A percentile compares a stretch with the other conserved stretches of the same genome.
Evolutionary conservation across 92 coral and sea anemone species (phyloP).

Genomic region (Epizoanthus fatuus): DNA sequence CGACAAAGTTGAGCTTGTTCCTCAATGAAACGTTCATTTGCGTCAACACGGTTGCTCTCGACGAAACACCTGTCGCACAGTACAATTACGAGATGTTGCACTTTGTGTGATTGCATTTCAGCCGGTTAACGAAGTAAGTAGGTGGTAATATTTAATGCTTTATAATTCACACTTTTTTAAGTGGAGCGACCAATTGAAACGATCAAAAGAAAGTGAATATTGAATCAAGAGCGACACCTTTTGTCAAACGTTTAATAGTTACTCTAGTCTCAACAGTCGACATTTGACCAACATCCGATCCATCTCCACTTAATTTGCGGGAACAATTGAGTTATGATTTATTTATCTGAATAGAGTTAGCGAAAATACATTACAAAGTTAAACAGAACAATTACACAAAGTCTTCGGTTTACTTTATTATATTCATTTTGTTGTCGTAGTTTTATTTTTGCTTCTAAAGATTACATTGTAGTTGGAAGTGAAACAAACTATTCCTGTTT

Average conservation of each 20-base stretch:
- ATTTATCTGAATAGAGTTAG: not conserved
- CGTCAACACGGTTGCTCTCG: not conserved
- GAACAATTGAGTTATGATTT: not conserved
- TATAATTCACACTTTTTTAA: not conserved
- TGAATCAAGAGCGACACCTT: not conserved
- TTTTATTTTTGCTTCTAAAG: too few species aligned
- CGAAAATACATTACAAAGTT: slow-evolving; percentile 16
- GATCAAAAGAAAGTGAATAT: not conserved
- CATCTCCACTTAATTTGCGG: slow-evolving; percentile 18
- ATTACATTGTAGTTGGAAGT: too few species aligned
- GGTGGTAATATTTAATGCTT: not conserved
- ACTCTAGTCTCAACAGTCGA: not conserved
- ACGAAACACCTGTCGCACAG: slow-evolving; percentile 10
- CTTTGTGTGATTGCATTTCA: not conserved
- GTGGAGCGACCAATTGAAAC: not conserved
- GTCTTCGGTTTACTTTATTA: not conserved
- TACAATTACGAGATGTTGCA: not conserved
- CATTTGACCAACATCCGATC: not conserved
- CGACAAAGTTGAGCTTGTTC: not conserved
- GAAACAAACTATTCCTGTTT: too few species aligned
- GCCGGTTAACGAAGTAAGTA: not conserved
- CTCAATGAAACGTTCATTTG: not conserved
- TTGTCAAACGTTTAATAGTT: not conserved
- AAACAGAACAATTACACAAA: slow-evolving; percentile 8
- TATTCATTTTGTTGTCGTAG: not conserved